Conservation (phyloP, 2,888 invertebrate genomes). For the Noctua comes region DNA sequence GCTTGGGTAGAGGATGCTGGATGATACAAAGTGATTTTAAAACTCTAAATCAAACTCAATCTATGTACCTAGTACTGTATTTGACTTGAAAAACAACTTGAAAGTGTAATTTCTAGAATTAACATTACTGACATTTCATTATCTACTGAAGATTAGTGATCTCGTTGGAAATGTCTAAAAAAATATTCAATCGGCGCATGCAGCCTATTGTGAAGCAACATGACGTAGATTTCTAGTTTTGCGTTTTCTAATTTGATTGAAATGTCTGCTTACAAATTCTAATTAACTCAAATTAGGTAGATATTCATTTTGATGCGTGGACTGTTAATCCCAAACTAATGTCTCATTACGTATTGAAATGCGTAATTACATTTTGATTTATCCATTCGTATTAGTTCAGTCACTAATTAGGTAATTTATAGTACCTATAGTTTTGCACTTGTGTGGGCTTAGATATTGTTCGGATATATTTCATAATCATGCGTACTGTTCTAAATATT, state of each 20-base stretch:
- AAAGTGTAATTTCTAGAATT: background rate
- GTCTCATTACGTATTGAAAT: conserved; percentile 31
- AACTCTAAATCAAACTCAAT: background rate
- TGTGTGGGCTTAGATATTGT: background rate
- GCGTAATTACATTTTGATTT: conserved; percentile 12
- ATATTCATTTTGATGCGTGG: conserved; percentile 26
- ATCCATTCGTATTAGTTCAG: conserved; percentile 13
- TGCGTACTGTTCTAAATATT: background rate
- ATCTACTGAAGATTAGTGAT: background rate
- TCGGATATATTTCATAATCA: background rate
- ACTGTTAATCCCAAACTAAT: conserved; percentile 22
- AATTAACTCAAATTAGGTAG: conserved; percentile 24
- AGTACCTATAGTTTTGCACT: background rate
- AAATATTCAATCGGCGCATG: conserved; percentile 20
- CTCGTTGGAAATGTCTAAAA: background rate
- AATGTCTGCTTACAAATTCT: conserved; percentile 43
- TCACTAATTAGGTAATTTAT: conserved; percentile 7
- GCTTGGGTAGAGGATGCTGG: background rate
- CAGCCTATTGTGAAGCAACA: conserved; percentile 21
- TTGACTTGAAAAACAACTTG: background rate
- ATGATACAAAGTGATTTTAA: background rate
- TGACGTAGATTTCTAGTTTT: conserved; percentile 37
- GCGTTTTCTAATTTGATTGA: conserved; percentile 48
- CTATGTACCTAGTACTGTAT: background rate
- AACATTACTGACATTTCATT: background rate